Evolutionary conservation across 1,140 invertebrate species (phyloP).

Genomic region (Chrysoperla carnea): DNA sequence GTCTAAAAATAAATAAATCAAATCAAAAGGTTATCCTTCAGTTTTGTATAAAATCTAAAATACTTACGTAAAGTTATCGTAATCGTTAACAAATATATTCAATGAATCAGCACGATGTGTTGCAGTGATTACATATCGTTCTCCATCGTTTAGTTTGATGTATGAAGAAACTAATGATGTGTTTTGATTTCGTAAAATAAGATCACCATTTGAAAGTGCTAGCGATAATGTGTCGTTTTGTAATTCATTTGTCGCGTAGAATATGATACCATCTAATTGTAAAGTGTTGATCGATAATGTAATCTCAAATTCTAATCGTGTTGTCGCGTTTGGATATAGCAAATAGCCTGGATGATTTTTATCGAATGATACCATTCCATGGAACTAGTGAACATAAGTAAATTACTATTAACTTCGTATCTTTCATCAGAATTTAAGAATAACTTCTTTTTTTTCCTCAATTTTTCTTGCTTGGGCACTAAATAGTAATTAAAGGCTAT

Average conservation of each 20-base stretch:
- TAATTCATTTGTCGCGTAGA: slow-evolving; percentile 47
- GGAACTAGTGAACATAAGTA: background rate
- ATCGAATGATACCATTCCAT: slow-evolving; percentile 38
- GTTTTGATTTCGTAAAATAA: slow-evolving; percentile 51
- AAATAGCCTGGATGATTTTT: slow-evolving; percentile 41
- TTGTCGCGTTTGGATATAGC: slow-evolving; percentile 34
- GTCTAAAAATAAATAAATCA: too few species aligned
- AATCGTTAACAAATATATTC: slow-evolving; percentile 72
- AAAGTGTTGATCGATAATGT: slow-evolving; percentile 81
- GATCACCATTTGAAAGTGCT: slow-evolving; percentile 43
- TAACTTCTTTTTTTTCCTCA: too few species aligned
- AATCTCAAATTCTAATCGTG: slow-evolving; percentile 44
- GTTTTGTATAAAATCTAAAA: too few species aligned
- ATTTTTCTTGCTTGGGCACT: too few species aligned
- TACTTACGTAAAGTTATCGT: slow-evolving; percentile 39
- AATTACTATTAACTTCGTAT: too few species aligned
- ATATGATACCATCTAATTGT: slow-evolving; percentile 57
- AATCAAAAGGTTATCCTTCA: too few species aligned
- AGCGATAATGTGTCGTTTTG: slow-evolving; percentile 45
- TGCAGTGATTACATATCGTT: slow-evolving; percentile 86
- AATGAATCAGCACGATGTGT: slow-evolving; percentile 44
- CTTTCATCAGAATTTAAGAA: too few species aligned
- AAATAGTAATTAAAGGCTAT: too few species aligned
- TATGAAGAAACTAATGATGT: slow-evolving; percentile 35
- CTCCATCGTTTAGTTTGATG: slow-evolving; percentile 63